phyloP scores from a whole-genome alignment of 2,888 invertebrate genomes.

The Tachina grossa region DNA sequence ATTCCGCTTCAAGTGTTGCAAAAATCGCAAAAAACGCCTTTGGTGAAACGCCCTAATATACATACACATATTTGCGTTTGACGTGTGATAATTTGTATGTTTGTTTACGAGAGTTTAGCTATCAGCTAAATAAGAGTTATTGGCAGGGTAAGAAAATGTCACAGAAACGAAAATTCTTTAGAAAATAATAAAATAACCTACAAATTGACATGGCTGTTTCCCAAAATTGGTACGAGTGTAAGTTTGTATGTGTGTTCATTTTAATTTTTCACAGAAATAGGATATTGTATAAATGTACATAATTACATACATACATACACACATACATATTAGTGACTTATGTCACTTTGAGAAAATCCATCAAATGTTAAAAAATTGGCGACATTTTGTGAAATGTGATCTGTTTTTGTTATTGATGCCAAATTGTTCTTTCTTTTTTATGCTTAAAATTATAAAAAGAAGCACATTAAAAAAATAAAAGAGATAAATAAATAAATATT shows the following conservation, averaged over 20 bases:
- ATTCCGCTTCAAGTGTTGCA: too few species aligned
- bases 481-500: conserved; percentile 58
- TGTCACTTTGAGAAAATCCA: conserved; percentile 81
- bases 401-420: conserved; percentile 71
- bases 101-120: background rate
- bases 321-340: conserved; percentile 79
- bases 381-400: conserved; percentile 74
- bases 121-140: conserved; percentile 59
- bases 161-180: conserved; percentile 55
- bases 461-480: conserved; percentile 37
- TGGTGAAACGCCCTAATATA: too few species aligned
- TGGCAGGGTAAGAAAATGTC: conserved; percentile 64
- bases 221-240: background rate
- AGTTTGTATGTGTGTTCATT: background rate
- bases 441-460: conserved; percentile 50
- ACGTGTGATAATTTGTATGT: conserved; percentile 30
- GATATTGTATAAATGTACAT: conserved; percentile 57
- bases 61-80: background rate
- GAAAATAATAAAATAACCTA: conserved; percentile 72
- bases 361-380: conserved; percentile 78
- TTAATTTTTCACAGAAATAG: conserved; percentile 52
- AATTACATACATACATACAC: too few species aligned
- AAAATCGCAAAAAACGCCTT: too few species aligned
- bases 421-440: conserved; percentile 45
- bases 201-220: conserved; percentile 56